Evolutionary conservation across 2,113 vertebrate genomes (phyloP), one percentile per base, ranked within the genome.

Genomic region (Oreocharis arfaki): DNA sequence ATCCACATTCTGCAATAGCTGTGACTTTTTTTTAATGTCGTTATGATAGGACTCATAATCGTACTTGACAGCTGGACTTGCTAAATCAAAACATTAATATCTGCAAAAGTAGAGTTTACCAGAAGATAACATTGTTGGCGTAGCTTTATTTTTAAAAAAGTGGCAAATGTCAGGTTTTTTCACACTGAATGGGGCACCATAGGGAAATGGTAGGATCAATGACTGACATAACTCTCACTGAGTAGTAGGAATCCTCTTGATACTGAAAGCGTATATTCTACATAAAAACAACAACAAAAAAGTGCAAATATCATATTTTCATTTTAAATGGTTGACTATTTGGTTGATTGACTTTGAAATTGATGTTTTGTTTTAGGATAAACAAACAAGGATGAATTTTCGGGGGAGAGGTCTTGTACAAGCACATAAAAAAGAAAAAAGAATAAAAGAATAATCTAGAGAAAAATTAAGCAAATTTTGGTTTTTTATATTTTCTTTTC

Each of bases 181-280:
- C 57, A 42, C 3, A 16, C 1, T 26, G 5, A 68, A 18, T 2
- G 3, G 32, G 6, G 0, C 3, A 49, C 2, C 7, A 5, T 3
- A 46, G 16, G 26, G 32, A 84, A 78, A 71, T 26, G 2, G 3
- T 17, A 81, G 81, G 16, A 69, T 3, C 13, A 55, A 9, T 3
- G 8, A 41, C 20, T 28, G 13, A 17, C 9, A 16, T 17, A 10
- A 32, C 19, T 75, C 4, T 42, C 5, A 33, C 9, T 6, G 13
- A 75, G 7, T 46, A 64, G 52, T 2, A 41, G 21, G 6, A 75
- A 71, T 39, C 11, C 3, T 83, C 6, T 44, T 71, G 7, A 24
- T 63, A 60, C 9, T 21, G 8, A 26, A 55, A 61, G 4, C 37
- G 0, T 6, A 35, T 33, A 55, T 26, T 26, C 6, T 20, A 32